These are phyloP conservation scores for Cylindroiulus punctatus DNA, from an alignment of 2,888 invertebrate genomes.

Conservation along the genomic window DNA sequence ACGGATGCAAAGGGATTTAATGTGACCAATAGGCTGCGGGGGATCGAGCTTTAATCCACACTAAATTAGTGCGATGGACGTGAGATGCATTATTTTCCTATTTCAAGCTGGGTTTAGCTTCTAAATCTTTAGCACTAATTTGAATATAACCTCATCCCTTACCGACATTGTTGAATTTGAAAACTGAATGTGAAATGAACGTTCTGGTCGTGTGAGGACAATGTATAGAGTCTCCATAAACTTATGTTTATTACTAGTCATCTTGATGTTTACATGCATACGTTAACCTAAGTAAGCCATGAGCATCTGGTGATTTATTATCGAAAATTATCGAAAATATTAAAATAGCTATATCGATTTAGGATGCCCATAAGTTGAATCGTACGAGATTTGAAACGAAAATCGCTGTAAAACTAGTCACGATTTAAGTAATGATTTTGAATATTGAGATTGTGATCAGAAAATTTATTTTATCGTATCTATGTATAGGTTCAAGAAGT, in stretches of 20 bases:
- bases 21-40: conserved; percentile 31
- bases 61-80: conserved; percentile 22
- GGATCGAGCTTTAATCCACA: neutral
- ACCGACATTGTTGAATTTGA: neutral
- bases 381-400: neutral
- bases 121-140: neutral
- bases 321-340: too few relatives aligned
- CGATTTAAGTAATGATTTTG: neutral
- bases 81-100: conserved; percentile 14
- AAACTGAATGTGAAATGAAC: neutral
- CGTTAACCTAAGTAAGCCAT: too few relatives aligned
- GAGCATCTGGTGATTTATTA: too few relatives aligned
- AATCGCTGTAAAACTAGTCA: neutral
- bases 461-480: neutral
- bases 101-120: neutral
- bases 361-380: neutral
- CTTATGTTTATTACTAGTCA: neutral
- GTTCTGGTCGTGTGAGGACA: neutral
- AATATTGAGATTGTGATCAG: neutral
- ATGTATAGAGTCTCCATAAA: neutral
- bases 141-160: neutral
- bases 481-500: neutral
- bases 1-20: neutral
- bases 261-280: too few relatives aligned
- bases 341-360: neutral